Conservation (phyloP, 2,113 vertebrate species). For the Pithys albifrons region DNA sequence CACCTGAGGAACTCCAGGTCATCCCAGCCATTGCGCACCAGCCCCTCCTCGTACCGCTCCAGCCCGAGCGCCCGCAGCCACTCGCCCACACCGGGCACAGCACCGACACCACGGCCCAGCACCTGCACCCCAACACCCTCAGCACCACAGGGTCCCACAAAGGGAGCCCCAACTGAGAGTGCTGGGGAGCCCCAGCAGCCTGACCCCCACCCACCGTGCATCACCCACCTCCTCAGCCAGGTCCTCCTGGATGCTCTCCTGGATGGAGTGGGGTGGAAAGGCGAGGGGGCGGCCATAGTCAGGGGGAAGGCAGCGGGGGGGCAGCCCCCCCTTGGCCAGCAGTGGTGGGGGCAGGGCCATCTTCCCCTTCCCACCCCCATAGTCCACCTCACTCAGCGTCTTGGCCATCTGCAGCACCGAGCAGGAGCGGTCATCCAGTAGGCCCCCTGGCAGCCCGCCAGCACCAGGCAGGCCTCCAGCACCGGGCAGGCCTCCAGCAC, state of each 20-base stretch:
- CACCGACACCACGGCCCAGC: slow-evolving; percentile 69
- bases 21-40: slow-evolving; percentile 95
- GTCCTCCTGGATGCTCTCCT: slow-evolving; percentile 92
- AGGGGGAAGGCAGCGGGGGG: slow-evolving; percentile 63
- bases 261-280: slow-evolving; percentile 87
- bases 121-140: background rate
- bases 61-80: slow-evolving; percentile 90
- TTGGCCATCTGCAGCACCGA: slow-evolving; percentile 96
- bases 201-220: background rate
- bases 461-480: background rate
- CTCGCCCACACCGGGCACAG: slow-evolving; percentile 86
- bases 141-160: background rate
- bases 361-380: slow-evolving; percentile 63
- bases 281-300: slow-evolving; percentile 78
- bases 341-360: slow-evolving; percentile 44
- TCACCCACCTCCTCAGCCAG: slow-evolving; percentile 87
- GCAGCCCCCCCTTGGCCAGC: slow-evolving; percentile 49
- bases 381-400: slow-evolving; percentile 92
- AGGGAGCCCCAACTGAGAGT: background rate
- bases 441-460: slow-evolving; percentile 55
- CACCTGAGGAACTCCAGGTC: slow-evolving; percentile 97
- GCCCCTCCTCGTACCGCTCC: slow-evolving; percentile 89
- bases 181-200: background rate
- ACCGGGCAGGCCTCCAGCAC: background rate
- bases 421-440: slow-evolving; percentile 90